phyloP scores from a whole-genome alignment of 2,888 invertebrate genomes.

The Pristionchus japonicus region DNA sequence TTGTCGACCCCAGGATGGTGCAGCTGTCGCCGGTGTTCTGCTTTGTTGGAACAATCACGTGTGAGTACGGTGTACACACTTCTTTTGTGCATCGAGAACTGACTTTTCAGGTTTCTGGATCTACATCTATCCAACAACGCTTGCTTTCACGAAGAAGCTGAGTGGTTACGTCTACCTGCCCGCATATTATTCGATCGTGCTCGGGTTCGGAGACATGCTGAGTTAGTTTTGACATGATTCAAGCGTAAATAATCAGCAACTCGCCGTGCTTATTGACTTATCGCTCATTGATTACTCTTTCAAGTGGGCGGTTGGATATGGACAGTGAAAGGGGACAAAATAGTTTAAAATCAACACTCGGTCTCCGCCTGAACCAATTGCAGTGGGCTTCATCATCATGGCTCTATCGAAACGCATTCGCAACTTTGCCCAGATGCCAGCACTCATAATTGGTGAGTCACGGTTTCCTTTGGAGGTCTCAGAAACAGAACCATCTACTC shows the following conservation, averaged over 20 bases:
- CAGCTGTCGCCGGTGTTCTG: constrained; percentile 30
- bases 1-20: not conserved
- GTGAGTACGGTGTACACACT: not conserved
- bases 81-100: not conserved
- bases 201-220: constrained; percentile 30
- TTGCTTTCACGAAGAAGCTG: constrained; percentile 14
- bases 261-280: too few species aligned
- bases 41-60: not conserved
- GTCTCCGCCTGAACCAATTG: too few species aligned
- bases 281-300: too few species aligned
- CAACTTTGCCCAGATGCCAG: constrained; percentile 26
- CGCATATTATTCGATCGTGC: not conserved
- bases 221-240: too few species aligned
- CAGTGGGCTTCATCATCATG: constrained; percentile 43
- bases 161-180: constrained; percentile 9
- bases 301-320: not conserved
- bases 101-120: constrained; percentile 42
- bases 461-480: too few species aligned
- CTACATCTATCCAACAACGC: constrained; percentile 36
- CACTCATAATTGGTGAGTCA: not conserved
- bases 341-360: not conserved
- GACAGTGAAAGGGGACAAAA: not conserved
- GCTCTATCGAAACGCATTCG: not conserved
- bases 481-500: too few species aligned
- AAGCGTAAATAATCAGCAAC: too few species aligned